Percentiles rank a stretch among this genome's conserved stretches.
These are phyloP conservation scores for Andrena fulva DNA, from an alignment of 2,888 invertebrate genomes.

Conservation along the genomic window DNA sequence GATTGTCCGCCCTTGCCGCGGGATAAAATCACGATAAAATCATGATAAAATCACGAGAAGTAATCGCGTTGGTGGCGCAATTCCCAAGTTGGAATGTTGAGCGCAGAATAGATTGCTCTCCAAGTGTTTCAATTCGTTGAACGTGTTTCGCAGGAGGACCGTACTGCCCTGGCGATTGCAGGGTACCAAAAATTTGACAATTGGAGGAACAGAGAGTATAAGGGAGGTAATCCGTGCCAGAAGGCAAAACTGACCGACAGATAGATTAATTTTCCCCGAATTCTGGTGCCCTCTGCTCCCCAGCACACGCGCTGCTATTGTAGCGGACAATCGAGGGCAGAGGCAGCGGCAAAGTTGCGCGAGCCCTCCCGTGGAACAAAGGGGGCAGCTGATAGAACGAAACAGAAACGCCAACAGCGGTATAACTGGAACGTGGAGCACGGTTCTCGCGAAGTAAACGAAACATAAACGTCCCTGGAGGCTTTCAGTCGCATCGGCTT, in stretches of 20 bases:
- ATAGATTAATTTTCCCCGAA: neutral
- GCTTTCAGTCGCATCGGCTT: conserved; percentile 62
- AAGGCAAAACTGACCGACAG: neutral
- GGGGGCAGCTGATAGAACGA: conserved; percentile 1
- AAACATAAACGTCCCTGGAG: conserved; percentile 55
- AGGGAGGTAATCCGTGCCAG: neutral
- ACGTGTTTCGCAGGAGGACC: too few relatives aligned
- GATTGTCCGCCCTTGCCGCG: conserved; percentile 25
- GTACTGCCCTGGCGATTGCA: too few relatives aligned
- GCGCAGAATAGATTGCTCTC: too few relatives aligned
- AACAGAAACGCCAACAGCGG: conserved; percentile 6
- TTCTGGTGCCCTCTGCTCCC: neutral
- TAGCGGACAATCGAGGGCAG: neutral
- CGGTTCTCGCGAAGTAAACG: conserved; percentile 55
- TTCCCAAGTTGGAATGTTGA: too few relatives aligned
- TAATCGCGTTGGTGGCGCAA: too few relatives aligned
- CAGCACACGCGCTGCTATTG: neutral
- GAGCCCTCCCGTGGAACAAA: neutral
- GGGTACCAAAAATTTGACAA: too few relatives aligned
- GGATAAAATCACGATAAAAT: conserved; percentile 35
- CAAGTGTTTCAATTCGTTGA: too few relatives aligned
- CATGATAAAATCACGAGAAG: neutral
- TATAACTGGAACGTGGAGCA: conserved; percentile 4
- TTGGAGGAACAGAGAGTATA: neutral
- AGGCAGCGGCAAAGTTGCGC: neutral